A percentile compares a stretch with the other conserved stretches of the same genome.
Evolutionary conservation across 2,797 vertebrate genomes (phyloP).

Genomic region (Liparis tanakae): DNA sequence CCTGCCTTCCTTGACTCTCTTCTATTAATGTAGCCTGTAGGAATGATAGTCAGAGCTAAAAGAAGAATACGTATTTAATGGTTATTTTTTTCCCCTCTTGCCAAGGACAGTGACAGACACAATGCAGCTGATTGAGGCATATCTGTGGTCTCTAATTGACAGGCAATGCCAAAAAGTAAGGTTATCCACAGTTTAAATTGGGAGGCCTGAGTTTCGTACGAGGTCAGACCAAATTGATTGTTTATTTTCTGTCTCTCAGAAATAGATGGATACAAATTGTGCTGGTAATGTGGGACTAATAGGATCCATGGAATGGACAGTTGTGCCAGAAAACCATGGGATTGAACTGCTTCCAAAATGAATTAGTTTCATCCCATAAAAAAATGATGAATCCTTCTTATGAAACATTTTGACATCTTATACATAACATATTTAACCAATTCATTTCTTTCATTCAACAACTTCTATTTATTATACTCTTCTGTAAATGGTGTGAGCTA

Average conservation of each 20-base stretch:
- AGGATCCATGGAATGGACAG: conserved; percentile 44
- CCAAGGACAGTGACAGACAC: conserved; percentile 49
- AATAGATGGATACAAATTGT: conserved; percentile 32
- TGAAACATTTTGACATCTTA: conserved; percentile 31
- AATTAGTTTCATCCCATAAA: conserved; percentile 33
- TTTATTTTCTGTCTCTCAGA: conserved; percentile 40
- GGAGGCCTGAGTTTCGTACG: conserved; percentile 46
- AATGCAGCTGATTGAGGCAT: conserved; percentile 55
- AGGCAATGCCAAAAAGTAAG: conserved; percentile 49
- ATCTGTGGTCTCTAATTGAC: conserved; percentile 42
- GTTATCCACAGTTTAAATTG: conserved; percentile 52
- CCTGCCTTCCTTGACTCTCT: neutral
- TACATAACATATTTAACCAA: conserved; percentile 19
- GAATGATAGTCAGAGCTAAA: conserved; percentile 8
- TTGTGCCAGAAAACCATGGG: conserved; percentile 35
- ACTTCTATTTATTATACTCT: conserved; percentile 8
- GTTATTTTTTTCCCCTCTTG: conserved; percentile 37
- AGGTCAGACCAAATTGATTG: conserved; percentile 58
- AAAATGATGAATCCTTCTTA: conserved; percentile 28
- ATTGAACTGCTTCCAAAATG: conserved; percentile 17
- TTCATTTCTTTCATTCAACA: neutral
- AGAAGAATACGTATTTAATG: conserved; percentile 32
- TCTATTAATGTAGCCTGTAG: neutral
- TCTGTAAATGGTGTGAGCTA: neutral
- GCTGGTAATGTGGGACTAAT: conserved; percentile 40